Percentiles rank a stretch among this genome's conserved stretches.
Conservation (phyloP, 2,888 invertebrate genomes). For the Herminia tarsipennalis region DNA sequence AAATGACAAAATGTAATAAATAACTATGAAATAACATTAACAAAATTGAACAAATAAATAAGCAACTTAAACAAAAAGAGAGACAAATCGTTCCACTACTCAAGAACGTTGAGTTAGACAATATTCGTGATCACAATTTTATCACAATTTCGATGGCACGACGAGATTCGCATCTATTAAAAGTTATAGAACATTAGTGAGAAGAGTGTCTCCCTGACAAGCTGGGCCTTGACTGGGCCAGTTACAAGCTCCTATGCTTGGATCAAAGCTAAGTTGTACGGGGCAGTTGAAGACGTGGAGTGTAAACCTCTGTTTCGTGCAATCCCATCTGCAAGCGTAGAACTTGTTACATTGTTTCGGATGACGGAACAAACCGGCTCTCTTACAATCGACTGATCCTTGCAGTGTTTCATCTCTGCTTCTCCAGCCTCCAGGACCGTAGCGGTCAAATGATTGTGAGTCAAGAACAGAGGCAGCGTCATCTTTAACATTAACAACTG, state of each 20-base stretch:
- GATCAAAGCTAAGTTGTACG: conserved; percentile 91
- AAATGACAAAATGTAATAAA: conserved; percentile 74
- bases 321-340: conserved; percentile 93
- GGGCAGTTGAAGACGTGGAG: conserved; percentile 92
- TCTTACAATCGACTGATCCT: conserved; percentile 86
- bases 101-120: conserved; percentile 46
- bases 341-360: conserved; percentile 93
- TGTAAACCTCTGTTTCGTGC: conserved; percentile 90
- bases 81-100: conserved; percentile 63
- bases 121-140: conserved; percentile 68
- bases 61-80: conserved; percentile 66
- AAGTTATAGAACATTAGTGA: conserved; percentile 81
- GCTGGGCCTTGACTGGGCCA: conserved; percentile 93
- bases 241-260: conserved; percentile 91
- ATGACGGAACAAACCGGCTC: conserved; percentile 88
- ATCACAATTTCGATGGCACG: conserved; percentile 82
- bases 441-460: conserved; percentile 84
- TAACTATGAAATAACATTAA: conserved; percentile 81
- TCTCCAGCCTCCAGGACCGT: conserved; percentile 87
- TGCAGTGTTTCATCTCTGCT: conserved; percentile 86
- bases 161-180: conserved; percentile 57
- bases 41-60: conserved; percentile 80
- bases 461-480: conserved; percentile 55
- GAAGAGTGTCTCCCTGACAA: conserved; percentile 89
- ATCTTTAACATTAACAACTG: conserved; percentile 49